Evolutionary conservation across 1,140 invertebrate genomes (phyloP).

Genomic region (Drosophila eugracilis): DNA sequence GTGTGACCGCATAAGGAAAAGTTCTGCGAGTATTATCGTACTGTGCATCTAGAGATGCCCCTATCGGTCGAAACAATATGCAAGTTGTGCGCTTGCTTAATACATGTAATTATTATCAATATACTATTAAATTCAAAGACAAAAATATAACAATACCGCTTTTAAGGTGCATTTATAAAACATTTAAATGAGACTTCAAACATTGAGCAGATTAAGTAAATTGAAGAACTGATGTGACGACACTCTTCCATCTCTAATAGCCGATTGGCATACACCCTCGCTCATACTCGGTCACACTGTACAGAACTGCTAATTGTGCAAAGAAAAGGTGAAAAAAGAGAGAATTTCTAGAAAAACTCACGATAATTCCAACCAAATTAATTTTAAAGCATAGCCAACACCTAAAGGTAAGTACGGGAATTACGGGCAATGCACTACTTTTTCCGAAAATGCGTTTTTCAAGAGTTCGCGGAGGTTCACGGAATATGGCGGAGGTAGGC

Average conservation of each 20-base stretch:
- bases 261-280: constrained; percentile 4
- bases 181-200: too few species aligned
- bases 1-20: not conserved
- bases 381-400: constrained; percentile 55
- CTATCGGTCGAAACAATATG: too few species aligned
- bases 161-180: too few species aligned
- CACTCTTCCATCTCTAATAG: constrained; percentile 12
- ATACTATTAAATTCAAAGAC: not conserved
- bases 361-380: constrained; percentile 37
- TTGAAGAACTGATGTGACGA: not conserved
- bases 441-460: not conserved
- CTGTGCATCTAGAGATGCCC: not conserved
- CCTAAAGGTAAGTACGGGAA: constrained; percentile 39
- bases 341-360: constrained; percentile 56
- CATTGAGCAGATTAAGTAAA: not conserved
- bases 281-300: constrained; percentile 23
- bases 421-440: not conserved
- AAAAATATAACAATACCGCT: too few species aligned
- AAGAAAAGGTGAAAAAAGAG: constrained; percentile 73
- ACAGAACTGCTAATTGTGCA: constrained; percentile 52
- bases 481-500: constrained; percentile 43
- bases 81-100: not conserved
- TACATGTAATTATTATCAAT: not conserved
- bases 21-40: not conserved
- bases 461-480: not conserved